Percentiles rank a stretch among this genome's conserved stretches.
Conservation (phyloP, 2,113 vertebrate genomes). For the Syrmaticus mikado region DNA sequence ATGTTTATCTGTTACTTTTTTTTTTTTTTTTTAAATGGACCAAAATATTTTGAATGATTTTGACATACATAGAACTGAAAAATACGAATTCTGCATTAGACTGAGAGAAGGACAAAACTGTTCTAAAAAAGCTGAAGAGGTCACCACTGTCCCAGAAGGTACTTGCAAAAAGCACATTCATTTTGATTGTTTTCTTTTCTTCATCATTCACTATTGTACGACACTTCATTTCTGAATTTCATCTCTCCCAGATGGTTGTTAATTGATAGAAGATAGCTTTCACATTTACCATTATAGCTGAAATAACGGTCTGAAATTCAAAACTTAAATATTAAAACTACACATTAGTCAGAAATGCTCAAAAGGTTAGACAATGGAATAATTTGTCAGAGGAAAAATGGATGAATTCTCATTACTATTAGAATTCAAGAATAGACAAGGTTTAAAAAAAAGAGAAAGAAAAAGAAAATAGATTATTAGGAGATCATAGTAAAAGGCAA, state of each 20-base stretch:
- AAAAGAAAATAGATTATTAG: constrained; percentile 12
- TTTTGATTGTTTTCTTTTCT: background rate
- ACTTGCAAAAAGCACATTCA: background rate
- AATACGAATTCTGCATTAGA: background rate
- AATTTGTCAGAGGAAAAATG: constrained; percentile 56
- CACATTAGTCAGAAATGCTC: constrained; percentile 58
- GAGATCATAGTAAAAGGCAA: constrained; percentile 37
- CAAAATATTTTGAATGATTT: background rate
- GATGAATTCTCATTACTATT: constrained; percentile 28
- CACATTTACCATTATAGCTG: constrained; percentile 37
- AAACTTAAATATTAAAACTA: constrained; percentile 71
- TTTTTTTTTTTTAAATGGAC: background rate
- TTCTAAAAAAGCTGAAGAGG: background rate
- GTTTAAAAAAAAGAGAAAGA: constrained; percentile 21
- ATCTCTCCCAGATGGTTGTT: constrained; percentile 44
- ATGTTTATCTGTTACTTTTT: background rate
- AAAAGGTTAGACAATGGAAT: constrained; percentile 62
- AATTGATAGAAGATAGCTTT: constrained; percentile 62
- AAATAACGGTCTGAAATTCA: constrained; percentile 64
- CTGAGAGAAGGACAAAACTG: background rate
- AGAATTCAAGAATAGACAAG: constrained; percentile 20
- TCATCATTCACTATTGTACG: constrained; percentile 14
- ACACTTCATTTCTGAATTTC: constrained; percentile 29
- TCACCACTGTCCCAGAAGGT: background rate
- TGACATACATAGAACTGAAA: background rate